These are phyloP conservation scores for Paramuricea clavata DNA, from an alignment of 92 coral and sea anemone genomes.

Conservation along the genomic window DNA sequence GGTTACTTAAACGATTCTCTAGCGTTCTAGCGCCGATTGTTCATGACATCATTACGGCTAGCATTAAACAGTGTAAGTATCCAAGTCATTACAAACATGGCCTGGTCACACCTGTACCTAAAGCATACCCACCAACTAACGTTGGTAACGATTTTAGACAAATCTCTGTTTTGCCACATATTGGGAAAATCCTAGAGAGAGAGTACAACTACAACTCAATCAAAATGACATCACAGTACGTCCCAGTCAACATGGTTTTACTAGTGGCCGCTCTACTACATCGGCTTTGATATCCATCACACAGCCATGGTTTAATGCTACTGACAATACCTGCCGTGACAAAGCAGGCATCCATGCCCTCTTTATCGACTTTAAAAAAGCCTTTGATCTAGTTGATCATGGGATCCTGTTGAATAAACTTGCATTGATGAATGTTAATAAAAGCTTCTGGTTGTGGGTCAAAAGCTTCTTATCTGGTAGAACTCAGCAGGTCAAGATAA, in stretches of 20 bases:
- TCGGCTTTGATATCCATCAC: constrained; percentile 43
- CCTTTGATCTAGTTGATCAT: no score
- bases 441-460: no score
- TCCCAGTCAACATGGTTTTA: constrained; percentile 43
- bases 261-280: constrained; percentile 37
- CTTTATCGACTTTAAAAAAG: no score
- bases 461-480: no score
- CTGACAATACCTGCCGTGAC: no score
- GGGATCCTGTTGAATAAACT: no score
- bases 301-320: constrained; percentile 42
- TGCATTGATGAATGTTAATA: no score
- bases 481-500: no score
- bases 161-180: constrained; percentile 8
- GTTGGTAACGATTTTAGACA: constrained; percentile 27
- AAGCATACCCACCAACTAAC: constrained; percentile 26
- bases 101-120: constrained; percentile 23
- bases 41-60: constrained; percentile 33
- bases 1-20: constrained; percentile 22
- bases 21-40: constrained; percentile 22
- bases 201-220: constrained; percentile 29
- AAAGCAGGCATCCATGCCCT: no score
- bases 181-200: constrained; percentile 42
- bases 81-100: constrained; percentile 34
- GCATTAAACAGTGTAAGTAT: constrained; percentile 41
- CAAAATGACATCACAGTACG: constrained; percentile 3